Percentiles rank a stretch among this genome's conserved stretches.
phyloP scores from a whole-genome alignment of 2,888 invertebrate species.

The Acleris literana region DNA sequence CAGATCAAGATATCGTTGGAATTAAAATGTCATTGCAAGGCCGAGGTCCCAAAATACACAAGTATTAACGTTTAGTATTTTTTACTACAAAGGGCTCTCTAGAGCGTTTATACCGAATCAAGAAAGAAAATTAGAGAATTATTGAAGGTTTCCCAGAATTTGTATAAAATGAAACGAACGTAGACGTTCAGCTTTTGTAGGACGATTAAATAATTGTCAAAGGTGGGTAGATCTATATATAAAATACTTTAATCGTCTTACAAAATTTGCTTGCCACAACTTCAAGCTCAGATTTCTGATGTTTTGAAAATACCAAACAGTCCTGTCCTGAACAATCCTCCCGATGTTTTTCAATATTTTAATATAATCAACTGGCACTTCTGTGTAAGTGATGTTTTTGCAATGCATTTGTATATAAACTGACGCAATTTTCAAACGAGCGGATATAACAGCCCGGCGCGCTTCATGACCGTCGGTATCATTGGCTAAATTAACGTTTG shows the following conservation, averaged over 20 bases:
- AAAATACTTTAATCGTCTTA: neutral
- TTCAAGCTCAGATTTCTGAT: slow-evolving; percentile 3
- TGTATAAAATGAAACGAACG: neutral
- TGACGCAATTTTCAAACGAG: slow-evolving; percentile 4
- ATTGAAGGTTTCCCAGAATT: slow-evolving; percentile 6
- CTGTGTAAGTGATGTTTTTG: neutral
- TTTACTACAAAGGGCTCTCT: slow-evolving; percentile 13
- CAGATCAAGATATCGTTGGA: slow-evolving; percentile 20
- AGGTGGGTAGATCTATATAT: neutral
- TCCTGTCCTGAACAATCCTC: neutral
- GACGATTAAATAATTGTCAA: neutral
- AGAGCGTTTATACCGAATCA: slow-evolving; percentile 6
- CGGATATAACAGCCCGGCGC: slow-evolving; percentile 21
- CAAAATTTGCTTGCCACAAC: neutral
- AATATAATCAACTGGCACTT: neutral
- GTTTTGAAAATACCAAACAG: neutral
- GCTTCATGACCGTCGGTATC: slow-evolving; percentile 36
- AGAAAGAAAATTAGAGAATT: slow-evolving; percentile 14
- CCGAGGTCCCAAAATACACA: slow-evolving; percentile 8
- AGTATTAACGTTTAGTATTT: slow-evolving; percentile 4
- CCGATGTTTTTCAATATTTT: neutral
- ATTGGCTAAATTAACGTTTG: slow-evolving; percentile 57
- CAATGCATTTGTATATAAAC: neutral
- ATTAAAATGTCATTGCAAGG: slow-evolving; percentile 33
- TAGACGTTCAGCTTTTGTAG: neutral